phyloP scores from a whole-genome alignment of 2,113 vertebrate genomes.

The Takifugu bimaculatus region DNA sequence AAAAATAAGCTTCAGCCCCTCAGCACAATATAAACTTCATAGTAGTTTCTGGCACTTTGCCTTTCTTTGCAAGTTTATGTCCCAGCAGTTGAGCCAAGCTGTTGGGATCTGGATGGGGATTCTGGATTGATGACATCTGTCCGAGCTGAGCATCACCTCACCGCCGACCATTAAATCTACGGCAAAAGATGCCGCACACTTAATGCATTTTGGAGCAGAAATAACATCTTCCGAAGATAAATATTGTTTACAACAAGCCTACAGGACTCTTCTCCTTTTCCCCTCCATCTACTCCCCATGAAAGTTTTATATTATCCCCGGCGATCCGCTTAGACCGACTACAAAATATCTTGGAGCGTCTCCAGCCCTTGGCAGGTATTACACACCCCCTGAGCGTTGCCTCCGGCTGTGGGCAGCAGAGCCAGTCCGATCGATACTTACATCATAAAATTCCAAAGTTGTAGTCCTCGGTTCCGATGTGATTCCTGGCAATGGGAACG shows the following conservation, averaged over 20 bases:
- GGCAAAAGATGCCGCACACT: background rate
- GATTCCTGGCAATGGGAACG: conserved; percentile 3
- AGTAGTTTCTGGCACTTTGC: too few relatives aligned
- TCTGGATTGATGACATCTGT: background rate
- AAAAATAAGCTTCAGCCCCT: too few relatives aligned
- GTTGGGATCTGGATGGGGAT: too few relatives aligned
- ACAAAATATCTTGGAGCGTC: conserved; percentile 24
- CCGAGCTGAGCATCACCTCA: background rate
- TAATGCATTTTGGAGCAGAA: background rate
- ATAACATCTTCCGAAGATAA: background rate
- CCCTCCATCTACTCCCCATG: background rate
- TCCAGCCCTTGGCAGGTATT: conserved; percentile 7
- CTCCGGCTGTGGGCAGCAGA: conserved; percentile 55
- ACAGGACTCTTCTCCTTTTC: background rate
- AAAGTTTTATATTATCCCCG: background rate
- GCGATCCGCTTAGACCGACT: background rate
- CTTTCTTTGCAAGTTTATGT: too few relatives aligned
- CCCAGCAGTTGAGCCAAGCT: too few relatives aligned
- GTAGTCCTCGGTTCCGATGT: conserved; percentile 54
- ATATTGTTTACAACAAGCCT: background rate
- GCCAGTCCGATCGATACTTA: conserved; percentile 69
- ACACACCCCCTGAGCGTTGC: conserved; percentile 19
- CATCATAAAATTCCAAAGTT: conserved; percentile 50
- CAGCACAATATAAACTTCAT: too few relatives aligned
- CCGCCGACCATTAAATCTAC: background rate